These are phyloP conservation scores for Bos javanicus DNA, from an alignment of 2,113 vertebrate species.

Conservation along the genomic window DNA sequence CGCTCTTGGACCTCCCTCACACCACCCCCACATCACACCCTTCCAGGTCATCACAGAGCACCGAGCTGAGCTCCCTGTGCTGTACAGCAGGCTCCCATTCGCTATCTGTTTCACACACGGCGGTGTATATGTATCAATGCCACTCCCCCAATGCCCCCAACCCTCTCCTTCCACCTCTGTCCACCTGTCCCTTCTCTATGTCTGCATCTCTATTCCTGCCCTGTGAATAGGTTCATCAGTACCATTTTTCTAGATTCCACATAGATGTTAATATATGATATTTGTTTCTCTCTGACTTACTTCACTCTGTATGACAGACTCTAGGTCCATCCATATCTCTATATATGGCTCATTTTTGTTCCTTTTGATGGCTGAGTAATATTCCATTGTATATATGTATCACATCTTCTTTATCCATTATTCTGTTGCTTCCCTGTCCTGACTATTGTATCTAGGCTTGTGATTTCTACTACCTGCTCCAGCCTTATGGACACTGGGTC, in stretches of 20 bases:
- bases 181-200: not conserved
- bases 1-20: not conserved
- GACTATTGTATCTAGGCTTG: conserved; percentile 85
- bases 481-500: conserved; percentile 86
- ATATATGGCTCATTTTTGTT: not conserved
- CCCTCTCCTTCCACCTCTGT: not conserved
- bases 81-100: not conserved
- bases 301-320: not conserved
- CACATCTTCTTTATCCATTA: not conserved
- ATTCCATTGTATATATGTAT: not conserved
- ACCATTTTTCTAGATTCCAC: not conserved
- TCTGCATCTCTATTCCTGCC: not conserved
- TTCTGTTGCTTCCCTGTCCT: not conserved
- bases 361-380: not conserved
- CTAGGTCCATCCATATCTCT: not conserved
- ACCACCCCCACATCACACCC: not conserved
- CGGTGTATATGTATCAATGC: not conserved
- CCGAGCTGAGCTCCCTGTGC: not conserved
- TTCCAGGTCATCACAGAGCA: not conserved
- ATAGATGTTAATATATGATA: not conserved
- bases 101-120: not conserved
- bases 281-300: not conserved
- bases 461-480: conserved; percentile 92
- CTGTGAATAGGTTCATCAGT: not conserved
- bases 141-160: not conserved